Evolutionary conservation across 2,888 invertebrate genomes (phyloP).

Genomic region (Leptogaster cylindrica): DNA sequence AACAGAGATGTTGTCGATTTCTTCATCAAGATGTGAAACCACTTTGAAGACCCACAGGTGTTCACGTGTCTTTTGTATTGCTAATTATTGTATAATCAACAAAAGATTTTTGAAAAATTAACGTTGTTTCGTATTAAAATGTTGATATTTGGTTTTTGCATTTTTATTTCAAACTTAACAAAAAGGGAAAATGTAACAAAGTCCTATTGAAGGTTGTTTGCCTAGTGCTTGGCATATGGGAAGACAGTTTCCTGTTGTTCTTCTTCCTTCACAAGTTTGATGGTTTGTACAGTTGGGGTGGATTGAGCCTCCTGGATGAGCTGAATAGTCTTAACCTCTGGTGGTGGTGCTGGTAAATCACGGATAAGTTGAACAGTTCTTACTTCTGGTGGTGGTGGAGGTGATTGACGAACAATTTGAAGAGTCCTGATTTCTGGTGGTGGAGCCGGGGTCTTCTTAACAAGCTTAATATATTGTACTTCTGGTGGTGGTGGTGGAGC

Average conservation of each 20-base stretch:
- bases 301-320: slow-evolving; percentile 23
- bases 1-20: no score
- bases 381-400: slow-evolving; percentile 30
- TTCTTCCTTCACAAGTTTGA: slow-evolving; percentile 28
- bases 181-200: slow-evolving; percentile 10
- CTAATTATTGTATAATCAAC: no score
- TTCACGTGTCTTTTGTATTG: no score
- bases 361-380: slow-evolving; percentile 21
- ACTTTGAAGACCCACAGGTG: no score
- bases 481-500: slow-evolving; percentile 38
- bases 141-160: no score
- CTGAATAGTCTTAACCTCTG: slow-evolving; percentile 17
- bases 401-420: slow-evolving; percentile 14
- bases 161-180: no score
- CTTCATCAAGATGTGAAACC: no score
- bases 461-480: slow-evolving; percentile 19
- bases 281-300: slow-evolving; percentile 6
- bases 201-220: neutral
- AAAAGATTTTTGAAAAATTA: no score
- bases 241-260: neutral
- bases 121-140: no score
- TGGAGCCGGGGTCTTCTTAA: slow-evolving; percentile 18
- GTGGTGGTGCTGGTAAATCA: slow-evolving; percentile 30
- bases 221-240: slow-evolving; percentile 20
- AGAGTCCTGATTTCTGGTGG: slow-evolving; percentile 32